Base-by-base conservation (phyloP, 2,797 vertebrate genomes). In the Cyclopterus lumpus region DNA sequence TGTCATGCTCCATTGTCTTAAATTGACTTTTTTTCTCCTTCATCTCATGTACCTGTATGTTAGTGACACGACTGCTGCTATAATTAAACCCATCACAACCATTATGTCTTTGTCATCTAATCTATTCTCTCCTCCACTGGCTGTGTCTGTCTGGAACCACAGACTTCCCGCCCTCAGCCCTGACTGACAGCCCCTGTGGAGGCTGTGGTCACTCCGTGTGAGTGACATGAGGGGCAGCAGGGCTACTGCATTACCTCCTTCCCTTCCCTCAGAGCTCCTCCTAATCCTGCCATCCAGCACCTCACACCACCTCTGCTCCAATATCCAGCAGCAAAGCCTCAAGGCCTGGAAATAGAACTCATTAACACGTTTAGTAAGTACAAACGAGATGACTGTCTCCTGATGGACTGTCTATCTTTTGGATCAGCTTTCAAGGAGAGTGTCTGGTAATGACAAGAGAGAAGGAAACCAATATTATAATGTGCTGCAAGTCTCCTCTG, bases 341-440 rank as follows among this genome's bases (percentile, higher is more conserved):
- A 49, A 81, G 87, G 86, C 87, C 95, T 91, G 82, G 91, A 93
- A 95, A 95, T 95, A 95, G 95, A 95, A 95, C 93, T 95, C 95
- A 95, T 96, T 96, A 96, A 95, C 95, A 96, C 95, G 84, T 95
- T 94, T 93, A 92, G 92, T 95, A 95, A 95, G 95, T 93, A 95
- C 92, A 95, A 95, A 95, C 93, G 95, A 95, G 95, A 94, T 92
- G 94, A 91, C 93, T 90, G 92, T 92, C 93, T 94, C 92, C 92
- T 95, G 95, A 95, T 95, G 94, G 95, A 93, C 94, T 94, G 95
- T 95, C 95, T 95, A 93, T 95, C 95, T 95, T 91, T 93, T 94
- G 94, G 94, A 95, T 96, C 94, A 91, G 95, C 93, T 95, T 95
- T 95, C 95, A 95, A 94, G 91, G 91, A 95, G 93, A 94, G 93